Evolutionary conservation across 1,140 invertebrate species (phyloP).

Genomic region (Pantala flavescens): DNA sequence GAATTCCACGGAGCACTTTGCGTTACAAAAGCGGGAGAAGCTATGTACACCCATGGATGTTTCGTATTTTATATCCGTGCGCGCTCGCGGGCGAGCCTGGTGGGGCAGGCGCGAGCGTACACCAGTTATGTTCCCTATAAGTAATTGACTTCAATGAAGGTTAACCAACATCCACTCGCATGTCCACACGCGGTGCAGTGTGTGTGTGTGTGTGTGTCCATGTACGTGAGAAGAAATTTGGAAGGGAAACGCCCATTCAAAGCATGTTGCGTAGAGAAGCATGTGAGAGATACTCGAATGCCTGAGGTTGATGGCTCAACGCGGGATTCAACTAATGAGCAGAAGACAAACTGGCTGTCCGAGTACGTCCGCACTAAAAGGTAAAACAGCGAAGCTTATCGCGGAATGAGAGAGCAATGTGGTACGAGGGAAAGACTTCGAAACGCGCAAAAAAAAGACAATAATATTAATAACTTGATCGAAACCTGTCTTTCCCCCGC

Average conservation of each 20-base stretch:
- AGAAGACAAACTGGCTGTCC: no score
- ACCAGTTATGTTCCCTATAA: neutral
- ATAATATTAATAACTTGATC: neutral
- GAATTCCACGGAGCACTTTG: slow-evolving; percentile 3
- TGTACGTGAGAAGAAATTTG: no score
- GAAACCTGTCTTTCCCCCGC: neutral
- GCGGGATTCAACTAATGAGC: no score
- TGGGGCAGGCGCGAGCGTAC: neutral
- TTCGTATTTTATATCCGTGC: neutral
- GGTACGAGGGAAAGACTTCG: neutral
- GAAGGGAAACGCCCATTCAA: no score
- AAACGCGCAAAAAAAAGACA: neutral
- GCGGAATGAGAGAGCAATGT: neutral
- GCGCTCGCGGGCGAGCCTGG: no score
- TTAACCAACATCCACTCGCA: neutral
- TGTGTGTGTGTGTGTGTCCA: neutral
- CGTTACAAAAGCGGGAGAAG: neutral
- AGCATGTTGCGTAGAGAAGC: no score
- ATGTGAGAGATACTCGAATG: neutral
- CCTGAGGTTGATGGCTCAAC: neutral
- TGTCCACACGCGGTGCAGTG: neutral
- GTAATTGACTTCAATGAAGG: slow-evolving; percentile 6
- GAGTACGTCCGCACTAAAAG: neutral
- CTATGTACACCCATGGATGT: slow-evolving; percentile 8
- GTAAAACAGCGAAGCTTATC: neutral